These are phyloP conservation scores for Habrosyne pyritoides DNA, from an alignment of 2,888 invertebrate genomes.

Conservation along the genomic window DNA sequence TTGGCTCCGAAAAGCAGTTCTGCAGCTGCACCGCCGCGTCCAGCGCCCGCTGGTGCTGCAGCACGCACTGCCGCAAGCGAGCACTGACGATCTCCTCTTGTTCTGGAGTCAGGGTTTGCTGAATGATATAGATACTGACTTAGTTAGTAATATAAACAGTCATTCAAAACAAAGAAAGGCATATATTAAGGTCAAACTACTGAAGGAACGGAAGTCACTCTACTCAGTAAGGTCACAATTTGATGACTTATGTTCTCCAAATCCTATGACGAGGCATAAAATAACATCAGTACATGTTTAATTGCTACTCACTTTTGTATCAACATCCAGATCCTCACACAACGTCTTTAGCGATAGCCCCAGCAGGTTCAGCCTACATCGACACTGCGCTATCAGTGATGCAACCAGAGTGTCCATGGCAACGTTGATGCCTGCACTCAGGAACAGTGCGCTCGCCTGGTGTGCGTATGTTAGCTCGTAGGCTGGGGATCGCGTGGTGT, in stretches of 20 bases:
- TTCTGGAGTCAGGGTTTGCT: not conserved
- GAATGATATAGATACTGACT: too few relatives aligned
- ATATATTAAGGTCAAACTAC: too few relatives aligned
- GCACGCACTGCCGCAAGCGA: slow-evolving; percentile 53
- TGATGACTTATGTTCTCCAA: too few relatives aligned
- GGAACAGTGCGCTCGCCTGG: slow-evolving; percentile 42
- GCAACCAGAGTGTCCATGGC: too few relatives aligned
- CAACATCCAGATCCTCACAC: slow-evolving; percentile 28
- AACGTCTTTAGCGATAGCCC: slow-evolving; percentile 53
- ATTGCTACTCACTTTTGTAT: slow-evolving; percentile 30
- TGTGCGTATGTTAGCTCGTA: slow-evolving; percentile 65
- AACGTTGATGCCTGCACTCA: too few relatives aligned
- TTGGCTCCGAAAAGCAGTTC: slow-evolving; percentile 68
- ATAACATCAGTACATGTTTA: too few relatives aligned
- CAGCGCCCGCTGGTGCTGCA: slow-evolving; percentile 60
- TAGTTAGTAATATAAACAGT: too few relatives aligned
- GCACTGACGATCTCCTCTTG: not conserved
- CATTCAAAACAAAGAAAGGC: too few relatives aligned
- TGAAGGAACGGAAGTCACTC: too few relatives aligned
- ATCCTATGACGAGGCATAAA: too few relatives aligned
- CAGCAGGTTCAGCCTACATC: slow-evolving; percentile 67
- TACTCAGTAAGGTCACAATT: too few relatives aligned
- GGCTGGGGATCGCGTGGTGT: slow-evolving; percentile 60
- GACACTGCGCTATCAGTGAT: slow-evolving; percentile 51
- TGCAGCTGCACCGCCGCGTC: slow-evolving; percentile 55